Percentiles rank a stretch among this genome's conserved stretches.
These are phyloP conservation scores for Melanchra persicariae DNA, from an alignment of 2,888 invertebrate genomes.

Conservation along the genomic window DNA sequence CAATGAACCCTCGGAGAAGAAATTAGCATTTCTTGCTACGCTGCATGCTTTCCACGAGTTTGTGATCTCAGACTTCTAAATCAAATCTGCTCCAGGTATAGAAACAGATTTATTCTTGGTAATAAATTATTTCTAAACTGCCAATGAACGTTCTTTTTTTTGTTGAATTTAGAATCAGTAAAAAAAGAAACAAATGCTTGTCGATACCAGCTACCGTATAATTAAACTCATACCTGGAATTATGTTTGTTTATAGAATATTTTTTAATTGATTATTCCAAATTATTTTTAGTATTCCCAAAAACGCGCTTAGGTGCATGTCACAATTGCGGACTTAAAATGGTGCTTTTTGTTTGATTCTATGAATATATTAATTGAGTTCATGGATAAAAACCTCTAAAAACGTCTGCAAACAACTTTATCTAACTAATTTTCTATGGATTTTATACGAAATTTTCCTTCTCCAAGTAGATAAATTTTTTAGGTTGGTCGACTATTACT, in stretches of 20 bases:
- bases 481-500: too few species aligned
- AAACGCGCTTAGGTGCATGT: too few species aligned
- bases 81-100: background rate
- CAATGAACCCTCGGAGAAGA: conserved; percentile 1
- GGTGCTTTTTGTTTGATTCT: too few species aligned
- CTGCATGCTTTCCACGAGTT: conserved; percentile 18
- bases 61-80: conserved; percentile 3
- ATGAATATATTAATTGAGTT: too few species aligned
- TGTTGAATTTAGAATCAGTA: background rate
- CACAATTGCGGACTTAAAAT: too few species aligned
- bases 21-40: conserved; percentile 12
- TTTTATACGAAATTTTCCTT: too few species aligned
- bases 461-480: too few species aligned
- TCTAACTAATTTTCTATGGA: too few species aligned
- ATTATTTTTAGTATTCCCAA: too few species aligned
- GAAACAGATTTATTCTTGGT: background rate
- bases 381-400: too few species aligned
- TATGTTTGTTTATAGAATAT: background rate
- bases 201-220: background rate
- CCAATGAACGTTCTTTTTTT: background rate
- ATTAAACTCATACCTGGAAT: background rate
- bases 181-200: background rate
- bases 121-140: background rate
- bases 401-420: too few species aligned
- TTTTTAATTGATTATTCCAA: background rate